Percentiles rank a stretch among this genome's conserved stretches.
phyloP scores from a whole-genome alignment of 1,140 invertebrate genomes.

The Cyphomyrmex costatus region DNA sequence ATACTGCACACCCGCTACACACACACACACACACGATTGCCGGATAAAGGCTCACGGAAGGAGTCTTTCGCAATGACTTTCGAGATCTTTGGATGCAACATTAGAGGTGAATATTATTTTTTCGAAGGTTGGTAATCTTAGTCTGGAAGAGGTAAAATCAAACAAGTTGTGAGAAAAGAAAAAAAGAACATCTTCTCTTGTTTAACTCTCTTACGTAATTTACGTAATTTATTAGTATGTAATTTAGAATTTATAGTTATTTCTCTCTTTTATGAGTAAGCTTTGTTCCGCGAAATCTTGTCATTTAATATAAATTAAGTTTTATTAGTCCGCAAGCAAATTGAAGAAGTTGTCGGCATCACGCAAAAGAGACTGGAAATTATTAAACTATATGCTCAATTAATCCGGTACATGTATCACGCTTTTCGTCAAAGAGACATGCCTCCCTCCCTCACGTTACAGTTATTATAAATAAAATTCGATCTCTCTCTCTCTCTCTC shows the following conservation, averaged over 20 bases:
- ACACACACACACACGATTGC: too few relatives aligned
- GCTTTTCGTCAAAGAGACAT: conserved; percentile 20
- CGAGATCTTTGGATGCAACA: not conserved
- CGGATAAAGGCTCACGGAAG: conserved; percentile 18
- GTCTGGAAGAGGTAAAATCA: not conserved
- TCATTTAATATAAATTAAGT: not conserved
- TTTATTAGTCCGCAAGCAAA: conserved; percentile 11
- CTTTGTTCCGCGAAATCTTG: too few relatives aligned
- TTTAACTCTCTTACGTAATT: not conserved
- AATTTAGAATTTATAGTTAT: not conserved
- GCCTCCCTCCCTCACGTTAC: not conserved
- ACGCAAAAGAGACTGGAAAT: not conserved
- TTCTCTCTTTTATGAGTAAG: not conserved
- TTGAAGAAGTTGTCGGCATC: not conserved
- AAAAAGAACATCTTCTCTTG: not conserved
- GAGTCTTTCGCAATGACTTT: not conserved
- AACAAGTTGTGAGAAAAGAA: not conserved
- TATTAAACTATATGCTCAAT: conserved; percentile 16
- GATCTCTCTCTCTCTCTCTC: not conserved
- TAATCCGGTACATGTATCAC: conserved; percentile 2
- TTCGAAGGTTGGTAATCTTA: not conserved
- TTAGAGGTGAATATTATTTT: not conserved
- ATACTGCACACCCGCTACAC: conserved; percentile 14
- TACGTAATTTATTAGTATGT: not conserved
- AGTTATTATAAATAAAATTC: conserved; percentile 28